Base-by-base conservation (phyloP, 2,797 vertebrate genomes). In the Heliangelus exortis region DNA sequence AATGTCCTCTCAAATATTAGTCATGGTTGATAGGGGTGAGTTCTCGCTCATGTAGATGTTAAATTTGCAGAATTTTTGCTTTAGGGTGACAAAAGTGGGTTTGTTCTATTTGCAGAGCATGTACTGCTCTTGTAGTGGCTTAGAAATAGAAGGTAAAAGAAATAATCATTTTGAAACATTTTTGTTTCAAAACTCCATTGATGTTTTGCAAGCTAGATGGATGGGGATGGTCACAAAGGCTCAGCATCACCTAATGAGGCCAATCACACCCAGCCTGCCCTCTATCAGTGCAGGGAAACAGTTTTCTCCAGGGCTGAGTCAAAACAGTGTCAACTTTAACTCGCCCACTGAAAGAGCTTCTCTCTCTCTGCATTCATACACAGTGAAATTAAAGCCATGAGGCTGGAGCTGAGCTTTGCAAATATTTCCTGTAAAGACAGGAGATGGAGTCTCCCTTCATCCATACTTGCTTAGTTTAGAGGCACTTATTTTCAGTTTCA, bases 331-430 rank as follows among this genome's bases (percentile, higher is more conserved):
- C 82, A 85, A 59, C 65, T 77, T 63, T 41, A 72, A 73, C 29
- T 48, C 61, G 12, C 22, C 55, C 50, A 2, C 8, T 16, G 54
- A 65, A 43, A 55, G 50, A 39, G 12, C 23, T 59, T 51, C 21
- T 75, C 39, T 41, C 15, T 4, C 69, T 57, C 47, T 23, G 34
- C 36, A 2, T 1, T 7, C 20, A 9, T 6, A 1, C 2, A 0
- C 15, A 3, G 53, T 6, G 2, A 59, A 45, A 63, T 53, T 33
- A 36, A 86, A 45, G 20, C 13, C 20, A 1, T 7, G 34, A 76
- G 53, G 33, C 23, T n/a, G 18, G 72, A 41, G 45, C 3, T 59
- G 29, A 19, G 26, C 61, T 77, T 45, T 74, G 79, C 76, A 68
- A 54, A 43, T 29, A 1, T 11, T 29, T 12, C 20, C 9, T 43